Conservation (phyloP, 2,888 invertebrate genomes). For the Thereva nobilitata region DNA sequence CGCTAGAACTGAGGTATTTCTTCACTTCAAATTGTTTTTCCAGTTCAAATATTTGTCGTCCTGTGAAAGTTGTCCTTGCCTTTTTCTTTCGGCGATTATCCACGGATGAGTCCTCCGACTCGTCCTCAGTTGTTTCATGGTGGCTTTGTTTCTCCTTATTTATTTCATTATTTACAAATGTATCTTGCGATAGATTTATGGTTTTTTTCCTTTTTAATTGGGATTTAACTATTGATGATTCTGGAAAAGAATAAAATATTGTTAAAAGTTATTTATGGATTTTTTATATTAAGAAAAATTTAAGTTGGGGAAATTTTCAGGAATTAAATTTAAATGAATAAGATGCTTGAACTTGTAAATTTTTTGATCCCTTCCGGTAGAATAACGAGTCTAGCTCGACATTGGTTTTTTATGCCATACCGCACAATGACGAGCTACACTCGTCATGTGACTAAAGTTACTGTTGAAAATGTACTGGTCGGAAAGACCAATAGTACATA, state of each 20-base stretch:
- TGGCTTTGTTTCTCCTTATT: slow-evolving; percentile 29
- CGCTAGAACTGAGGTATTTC: slow-evolving; percentile 93
- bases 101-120: slow-evolving; percentile 60
- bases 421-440: too few species aligned
- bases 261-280: neutral
- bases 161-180: slow-evolving; percentile 19
- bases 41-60: slow-evolving; percentile 93
- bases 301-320: neutral
- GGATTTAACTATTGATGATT: slow-evolving; percentile 27
- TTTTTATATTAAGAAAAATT: neutral
- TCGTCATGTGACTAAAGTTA: too few species aligned
- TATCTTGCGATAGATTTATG: slow-evolving; percentile 22
- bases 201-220: slow-evolving; percentile 40
- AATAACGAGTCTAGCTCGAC: neutral
- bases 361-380: neutral
- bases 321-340: neutral
- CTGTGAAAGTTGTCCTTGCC: slow-evolving; percentile 93
- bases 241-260: slow-evolving; percentile 30
- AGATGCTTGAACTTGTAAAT: neutral
- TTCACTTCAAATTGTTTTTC: slow-evolving; percentile 95
- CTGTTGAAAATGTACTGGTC: too few species aligned
- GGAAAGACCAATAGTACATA: too few species aligned
- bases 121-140: slow-evolving; percentile 58
- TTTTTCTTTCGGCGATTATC: slow-evolving; percentile 75
- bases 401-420: too few species aligned